Conservation (phyloP, 2,797 vertebrate species). For the Enteromius thamalakanensis region DNA sequence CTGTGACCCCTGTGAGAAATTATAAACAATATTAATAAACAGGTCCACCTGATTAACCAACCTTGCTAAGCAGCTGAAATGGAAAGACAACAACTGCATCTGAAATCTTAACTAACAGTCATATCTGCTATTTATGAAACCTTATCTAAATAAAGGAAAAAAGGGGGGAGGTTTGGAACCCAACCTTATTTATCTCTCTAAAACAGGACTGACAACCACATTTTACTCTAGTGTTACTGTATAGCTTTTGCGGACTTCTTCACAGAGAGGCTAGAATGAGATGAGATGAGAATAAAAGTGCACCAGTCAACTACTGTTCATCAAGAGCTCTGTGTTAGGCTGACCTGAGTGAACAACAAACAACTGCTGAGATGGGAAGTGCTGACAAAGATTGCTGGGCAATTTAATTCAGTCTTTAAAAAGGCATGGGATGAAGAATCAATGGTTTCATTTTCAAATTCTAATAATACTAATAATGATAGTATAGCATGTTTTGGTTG, state of each 20-base stretch:
- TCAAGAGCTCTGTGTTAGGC: conserved; percentile 4
- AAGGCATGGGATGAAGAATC: background rate
- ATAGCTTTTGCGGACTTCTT: too few species aligned
- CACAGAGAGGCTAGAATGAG: background rate
- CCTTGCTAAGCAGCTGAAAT: too few species aligned
- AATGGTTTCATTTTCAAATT: background rate
- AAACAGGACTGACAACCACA: background rate
- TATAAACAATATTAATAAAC: background rate
- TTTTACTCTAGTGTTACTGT: background rate
- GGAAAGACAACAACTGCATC: background rate
- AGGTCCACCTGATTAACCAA: background rate
- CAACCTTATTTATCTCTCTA: background rate
- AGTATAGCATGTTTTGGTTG: background rate
- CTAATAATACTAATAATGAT: background rate
- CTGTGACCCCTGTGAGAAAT: background rate
- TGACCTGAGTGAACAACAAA: background rate
- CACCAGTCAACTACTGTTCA: background rate
- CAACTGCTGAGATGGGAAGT: background rate
- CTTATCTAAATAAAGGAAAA: background rate
- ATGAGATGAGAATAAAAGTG: background rate
- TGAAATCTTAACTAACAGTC: background rate
- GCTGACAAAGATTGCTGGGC: background rate
- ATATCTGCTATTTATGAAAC: background rate
- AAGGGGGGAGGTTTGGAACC: background rate
- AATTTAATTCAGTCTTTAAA: background rate